A percentile compares a stretch with the other conserved stretches of the same genome.
Evolutionary conservation across 2,888 invertebrate genomes (phyloP).

Genomic region (Sphaerophoria rueppellii): DNA sequence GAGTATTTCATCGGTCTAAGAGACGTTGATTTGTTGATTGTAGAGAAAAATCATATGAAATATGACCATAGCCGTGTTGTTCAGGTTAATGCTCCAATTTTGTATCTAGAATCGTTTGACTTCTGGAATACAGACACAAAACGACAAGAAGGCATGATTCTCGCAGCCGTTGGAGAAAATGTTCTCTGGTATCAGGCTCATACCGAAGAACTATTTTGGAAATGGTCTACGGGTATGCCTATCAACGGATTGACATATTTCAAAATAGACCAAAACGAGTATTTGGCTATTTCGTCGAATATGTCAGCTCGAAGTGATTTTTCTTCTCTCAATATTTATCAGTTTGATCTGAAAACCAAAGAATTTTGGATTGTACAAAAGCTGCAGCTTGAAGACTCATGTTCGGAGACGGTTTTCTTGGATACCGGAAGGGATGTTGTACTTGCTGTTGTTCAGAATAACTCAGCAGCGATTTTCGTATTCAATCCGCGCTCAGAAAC

Average conservation of each 20-base stretch:
- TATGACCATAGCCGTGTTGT: conserved; percentile 72
- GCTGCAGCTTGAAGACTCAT: conserved; percentile 75
- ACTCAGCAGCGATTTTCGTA: conserved; percentile 77
- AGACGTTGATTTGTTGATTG: conserved; percentile 75
- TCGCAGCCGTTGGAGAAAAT: conserved; percentile 74
- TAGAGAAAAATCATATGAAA: conserved; percentile 69
- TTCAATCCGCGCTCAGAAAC: conserved; percentile 75
- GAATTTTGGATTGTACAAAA: conserved; percentile 80
- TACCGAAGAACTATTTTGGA: conserved; percentile 75
- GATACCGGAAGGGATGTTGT: conserved; percentile 79
- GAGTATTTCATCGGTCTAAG: conserved; percentile 78
- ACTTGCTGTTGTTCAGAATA: conserved; percentile 78
- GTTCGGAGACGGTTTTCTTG: conserved; percentile 76
- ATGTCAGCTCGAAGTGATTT: conserved; percentile 59
- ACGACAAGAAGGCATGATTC: conserved; percentile 76
- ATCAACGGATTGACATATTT: conserved; percentile 77
- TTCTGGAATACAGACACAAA: conserved; percentile 77
- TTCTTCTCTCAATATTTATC: conserved; percentile 78
- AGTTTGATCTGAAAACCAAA: conserved; percentile 75
- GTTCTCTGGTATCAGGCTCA: conserved; percentile 78
- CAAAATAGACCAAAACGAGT: conserved; percentile 75
- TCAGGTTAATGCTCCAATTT: conserved; percentile 73
- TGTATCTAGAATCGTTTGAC: conserved; percentile 76
- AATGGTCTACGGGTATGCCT: conserved; percentile 77
- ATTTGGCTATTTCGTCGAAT: conserved; percentile 76